Base-by-base conservation (phyloP, 2,888 invertebrate species). In the Phytoseiulus persimilis region DNA sequence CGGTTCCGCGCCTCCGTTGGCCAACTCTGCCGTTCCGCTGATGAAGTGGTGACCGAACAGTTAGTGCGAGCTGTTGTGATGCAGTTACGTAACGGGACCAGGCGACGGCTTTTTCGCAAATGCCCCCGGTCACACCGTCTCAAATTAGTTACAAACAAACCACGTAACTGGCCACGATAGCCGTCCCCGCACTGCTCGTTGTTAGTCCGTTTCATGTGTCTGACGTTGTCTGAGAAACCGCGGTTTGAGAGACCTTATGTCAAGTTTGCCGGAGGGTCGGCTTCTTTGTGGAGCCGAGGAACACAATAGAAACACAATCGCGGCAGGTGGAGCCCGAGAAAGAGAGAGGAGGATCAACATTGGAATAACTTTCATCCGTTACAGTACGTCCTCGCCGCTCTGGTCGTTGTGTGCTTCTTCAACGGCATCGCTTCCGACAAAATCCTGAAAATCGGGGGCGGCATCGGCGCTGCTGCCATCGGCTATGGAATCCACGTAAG, bases 401-500 rank as follows among this genome's bases (percentile, higher is more conserved):
- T n/a, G 5, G 32, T 87, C 39, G 33, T 87, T 39, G 32, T 45
- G 5, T 87, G 33, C 33, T 3, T 87, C 31, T 45, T 87, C n/a
- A 45, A 33, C 87, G 87, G 87, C 11, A 87, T 87, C 87, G 45
- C 45, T 45, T 33, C 39, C n/a, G 87, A 87, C 87, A 87, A 33
- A 23, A 45, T 45, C 28, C 39, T 87, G 39, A 87, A 87, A 33
- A 33, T 87, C 33, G 87, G 87, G 5, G 87, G 39, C 9, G 87
- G 39, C 87, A 87, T 87, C 33, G 87, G 87, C 28, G 87, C 87
- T 33, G 45, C 87, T 1, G 31, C 39, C 32, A 87, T 87, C 87
- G 87, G 87, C 33, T 87, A 87, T 23, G 87, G 39, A 87, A 45
- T 87, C 32, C 87, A 87, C 33, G 87, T 87, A 11, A n/a, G 87